These are phyloP conservation scores for Cladopsammia gracilis DNA, from an alignment of 64 coral and sea anemone species.

Conservation along the genomic window DNA sequence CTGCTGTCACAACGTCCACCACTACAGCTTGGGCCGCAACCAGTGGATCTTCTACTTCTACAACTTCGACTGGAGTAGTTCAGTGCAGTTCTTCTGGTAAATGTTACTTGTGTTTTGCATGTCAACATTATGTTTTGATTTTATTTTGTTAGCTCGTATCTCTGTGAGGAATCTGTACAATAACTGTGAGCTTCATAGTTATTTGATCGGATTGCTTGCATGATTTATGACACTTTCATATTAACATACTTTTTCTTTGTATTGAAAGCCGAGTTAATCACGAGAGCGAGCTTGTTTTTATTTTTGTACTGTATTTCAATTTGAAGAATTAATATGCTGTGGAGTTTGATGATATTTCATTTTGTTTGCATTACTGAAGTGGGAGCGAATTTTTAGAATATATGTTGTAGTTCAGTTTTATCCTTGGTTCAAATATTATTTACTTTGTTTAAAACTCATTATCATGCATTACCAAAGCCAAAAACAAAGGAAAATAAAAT, in stretches of 20 bases:
- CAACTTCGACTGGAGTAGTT: neutral
- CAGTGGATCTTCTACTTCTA: slow-evolving; percentile 31
- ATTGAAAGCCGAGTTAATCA: slow-evolving; percentile 6
- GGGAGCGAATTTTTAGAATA: no score
- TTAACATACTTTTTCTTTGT: slow-evolving; percentile 17
- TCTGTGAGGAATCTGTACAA: neutral
- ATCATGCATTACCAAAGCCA: no score
- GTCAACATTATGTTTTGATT: neutral
- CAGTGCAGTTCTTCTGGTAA: slow-evolving; percentile 29
- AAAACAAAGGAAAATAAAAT: no score
- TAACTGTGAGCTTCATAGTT: neutral
- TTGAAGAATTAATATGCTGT: no score
- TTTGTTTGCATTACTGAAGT: slow-evolving; percentile 42
- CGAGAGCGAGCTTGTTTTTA: neutral
- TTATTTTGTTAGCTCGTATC: slow-evolving; percentile 6
- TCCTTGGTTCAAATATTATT: no score
- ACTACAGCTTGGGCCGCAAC: neutral
- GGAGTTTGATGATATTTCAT: neutral
- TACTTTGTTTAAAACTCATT: no score
- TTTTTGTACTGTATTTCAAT: neutral
- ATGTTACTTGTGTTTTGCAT: slow-evolving; percentile 11
- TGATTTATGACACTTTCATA: slow-evolving; percentile 58
- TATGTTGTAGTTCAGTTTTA: no score
- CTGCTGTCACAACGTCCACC: neutral
- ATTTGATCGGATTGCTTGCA: slow-evolving; percentile 20